These are phyloP conservation scores for Danio rerio DNA, from an alignment of 2,113 vertebrate genomes.

Conservation along the genomic window GRCz12tu NC_133181.1:15664501-15665000, in stretches of 20 bases:
- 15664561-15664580: conserved; percentile 69
- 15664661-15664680: conserved; percentile 4
- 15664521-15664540: conserved; percentile 62
- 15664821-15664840: conserved; percentile 50
- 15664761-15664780: background rate
- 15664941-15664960: conserved; percentile 24
- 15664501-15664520: conserved; percentile 57
- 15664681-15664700: conserved; percentile 16
- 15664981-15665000: conserved; percentile 66
- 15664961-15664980: conserved; percentile 68
- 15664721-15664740: conserved; percentile 30
- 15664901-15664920: conserved; percentile 41
- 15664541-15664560: conserved; percentile 69
- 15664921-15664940: conserved; percentile 61
- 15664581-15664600: conserved; percentile 75
- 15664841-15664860: conserved; percentile 65
- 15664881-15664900: conserved; percentile 31
- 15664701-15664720: background rate
- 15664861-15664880: conserved; percentile 58
- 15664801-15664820: conserved; percentile 45
- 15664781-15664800: conserved; percentile 41
- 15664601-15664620: conserved; percentile 73
- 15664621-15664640: conserved; percentile 71
- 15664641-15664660: conserved; percentile 55
- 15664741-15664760: conserved; percentile 31